Percentiles rank a stretch among this genome's conserved stretches.
phyloP scores from a whole-genome alignment of 1,140 invertebrate genomes.

The Drosophila ironensis region DNA sequence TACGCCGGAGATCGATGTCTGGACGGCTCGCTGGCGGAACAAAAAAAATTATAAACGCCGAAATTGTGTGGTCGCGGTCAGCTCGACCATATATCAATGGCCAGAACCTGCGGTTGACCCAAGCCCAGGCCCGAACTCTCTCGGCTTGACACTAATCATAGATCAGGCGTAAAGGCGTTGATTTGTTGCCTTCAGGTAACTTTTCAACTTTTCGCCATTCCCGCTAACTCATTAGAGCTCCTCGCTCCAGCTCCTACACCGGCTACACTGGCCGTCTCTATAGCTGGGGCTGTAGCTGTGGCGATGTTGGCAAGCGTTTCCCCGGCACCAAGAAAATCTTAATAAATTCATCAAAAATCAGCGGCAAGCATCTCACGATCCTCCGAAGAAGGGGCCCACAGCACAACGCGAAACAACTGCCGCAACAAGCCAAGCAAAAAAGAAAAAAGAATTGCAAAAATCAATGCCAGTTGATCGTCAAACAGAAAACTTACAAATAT shows the following conservation, averaged over 20 bases:
- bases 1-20: slow-evolving; percentile 18
- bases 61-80: slow-evolving; percentile 68
- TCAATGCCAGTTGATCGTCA: slow-evolving; percentile 76
- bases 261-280: too few relatives aligned
- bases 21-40: too few relatives aligned
- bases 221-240: slow-evolving; percentile 61
- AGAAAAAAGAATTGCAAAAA: slow-evolving; percentile 32
- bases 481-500: slow-evolving; percentile 76
- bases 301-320: slow-evolving; percentile 2
- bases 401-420: not conserved
- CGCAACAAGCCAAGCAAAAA: not conserved
- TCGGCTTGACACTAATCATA: slow-evolving; percentile 70
- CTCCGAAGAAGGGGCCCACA: slow-evolving; percentile 22
- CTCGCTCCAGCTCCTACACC: too few relatives aligned
- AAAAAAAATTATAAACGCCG: slow-evolving; percentile 35
- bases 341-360: slow-evolving; percentile 80
- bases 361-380: slow-evolving; percentile 69
- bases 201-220: slow-evolving; percentile 39
- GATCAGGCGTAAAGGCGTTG: slow-evolving; percentile 74
- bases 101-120: slow-evolving; percentile 35
- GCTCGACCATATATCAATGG: slow-evolving; percentile 55
- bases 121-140: slow-evolving; percentile 32
- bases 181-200: slow-evolving; percentile 54
- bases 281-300: too few relatives aligned
- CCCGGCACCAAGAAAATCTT: slow-evolving; percentile 59